Percentiles rank a stretch among this genome's conserved stretches.
These are phyloP conservation scores for Nemapogon koenigi DNA, from an alignment of 2,888 invertebrate genomes.

Conservation along the genomic window DNA sequence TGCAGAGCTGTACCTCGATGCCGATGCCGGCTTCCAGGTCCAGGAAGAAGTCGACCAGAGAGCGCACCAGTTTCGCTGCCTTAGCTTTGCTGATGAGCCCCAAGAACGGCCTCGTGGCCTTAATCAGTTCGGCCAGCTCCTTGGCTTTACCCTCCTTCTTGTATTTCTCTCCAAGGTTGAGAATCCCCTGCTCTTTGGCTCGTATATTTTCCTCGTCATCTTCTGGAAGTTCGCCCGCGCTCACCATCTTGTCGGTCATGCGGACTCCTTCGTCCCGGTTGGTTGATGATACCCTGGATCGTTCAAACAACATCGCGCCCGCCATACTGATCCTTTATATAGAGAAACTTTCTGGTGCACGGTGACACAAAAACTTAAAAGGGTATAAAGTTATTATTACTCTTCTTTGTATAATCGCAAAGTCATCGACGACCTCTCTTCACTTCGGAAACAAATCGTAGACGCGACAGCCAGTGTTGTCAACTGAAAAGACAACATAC, in stretches of 20 bases:
- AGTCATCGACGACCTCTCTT: conserved; percentile 63
- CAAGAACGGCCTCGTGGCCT: conserved; percentile 94
- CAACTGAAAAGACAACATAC: too few species aligned
- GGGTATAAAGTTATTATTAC: conserved; percentile 44
- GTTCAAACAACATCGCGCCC: conserved; percentile 89
- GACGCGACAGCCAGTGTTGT: conserved; percentile 48
- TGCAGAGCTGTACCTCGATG: conserved; percentile 90
- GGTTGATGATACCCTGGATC: conserved; percentile 78
- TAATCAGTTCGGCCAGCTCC: conserved; percentile 90
- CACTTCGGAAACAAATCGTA: conserved; percentile 60
- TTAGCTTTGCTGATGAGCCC: conserved; percentile 97
- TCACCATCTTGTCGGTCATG: conserved; percentile 78
- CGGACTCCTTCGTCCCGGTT: conserved; percentile 79
- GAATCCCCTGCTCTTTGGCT: conserved; percentile 91
- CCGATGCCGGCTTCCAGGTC: conserved; percentile 97
- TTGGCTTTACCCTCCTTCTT: conserved; percentile 94
- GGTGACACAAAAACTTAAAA: conserved; percentile 31
- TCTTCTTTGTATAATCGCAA: conserved; percentile 64
- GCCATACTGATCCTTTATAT: conserved; percentile 86
- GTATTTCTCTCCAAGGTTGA: conserved; percentile 90
- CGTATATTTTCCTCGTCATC: conserved; percentile 91
- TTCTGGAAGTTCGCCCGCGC: conserved; percentile 76
- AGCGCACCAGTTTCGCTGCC: conserved; percentile 96
- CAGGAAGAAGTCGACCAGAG: conserved; percentile 95
- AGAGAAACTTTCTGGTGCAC: too few species aligned